Evolutionary conservation across 2,113 vertebrate genomes (phyloP), one percentile per base, ranked within the genome.

Genomic region (Platichthys stellatus): DNA sequence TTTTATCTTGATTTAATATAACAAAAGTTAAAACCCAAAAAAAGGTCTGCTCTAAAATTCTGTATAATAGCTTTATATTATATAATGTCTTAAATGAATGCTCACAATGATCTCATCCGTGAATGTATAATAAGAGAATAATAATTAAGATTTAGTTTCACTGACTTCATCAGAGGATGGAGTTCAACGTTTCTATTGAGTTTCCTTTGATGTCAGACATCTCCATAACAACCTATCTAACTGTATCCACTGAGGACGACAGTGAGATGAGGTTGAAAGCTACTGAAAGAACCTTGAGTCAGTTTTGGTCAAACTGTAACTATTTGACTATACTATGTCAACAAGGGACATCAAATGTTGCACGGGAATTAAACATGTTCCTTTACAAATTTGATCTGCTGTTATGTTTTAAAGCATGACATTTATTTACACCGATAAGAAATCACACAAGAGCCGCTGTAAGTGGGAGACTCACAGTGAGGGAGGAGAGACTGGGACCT

Each of bases 381-480:
- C 2, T 51, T 40, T 28, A 35, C 11, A 21, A 2, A 43, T 43
- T 2, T 43, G 12, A 2, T 40, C 38, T 40, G 6, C 7, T 31
- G 31, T 31, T 6, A 40, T 12, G 18, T 47, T n/a, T 28, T 2
- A 61, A 35, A 56, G 17, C 28, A 47, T 7, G 21, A 69, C 17
- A 59, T 26, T 6, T 0, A 28, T 61, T 23, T 14, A 53, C 10
- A 20, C 35, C 11, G 31, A 31, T 1, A 64, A 45, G 11, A 23
- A 23, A 23, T 40, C 14, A 51, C 47, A 38, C 18, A 54, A 1
- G 7, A n/a, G 51, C 18, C 51, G 26, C 17, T 58, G 24, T 17
- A 28, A 59, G 24, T 63, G 23, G 4, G 6, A 75, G 15, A 88
- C 92, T 86, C 64, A 94, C 93, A 53, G 70, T 86, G 57, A 88